Conservation (phyloP, 2,797 vertebrate genomes). For the Notoglanidium macrostoma region DNA sequence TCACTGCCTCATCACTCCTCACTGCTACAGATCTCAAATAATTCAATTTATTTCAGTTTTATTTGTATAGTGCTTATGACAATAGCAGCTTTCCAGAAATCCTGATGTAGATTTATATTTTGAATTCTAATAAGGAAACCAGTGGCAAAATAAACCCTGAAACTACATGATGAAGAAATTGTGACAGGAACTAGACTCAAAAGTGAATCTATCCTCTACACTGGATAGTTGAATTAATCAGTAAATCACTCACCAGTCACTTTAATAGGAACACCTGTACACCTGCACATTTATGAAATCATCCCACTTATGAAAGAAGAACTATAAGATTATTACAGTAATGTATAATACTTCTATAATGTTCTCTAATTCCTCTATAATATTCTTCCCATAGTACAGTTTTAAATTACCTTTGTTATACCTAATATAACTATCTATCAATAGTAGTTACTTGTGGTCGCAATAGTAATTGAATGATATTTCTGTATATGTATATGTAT, state of each 20-base stretch:
- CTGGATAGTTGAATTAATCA: neutral
- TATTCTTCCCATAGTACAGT: too few species aligned
- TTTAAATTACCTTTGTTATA: too few species aligned
- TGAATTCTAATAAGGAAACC: neutral
- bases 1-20: constrained; percentile 56
- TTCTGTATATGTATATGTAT: too few species aligned
- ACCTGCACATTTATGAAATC: neutral
- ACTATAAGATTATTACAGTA: neutral
- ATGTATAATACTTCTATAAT: too few species aligned
- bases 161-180: neutral
- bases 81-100: neutral
- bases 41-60: neutral
- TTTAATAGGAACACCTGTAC: neutral
- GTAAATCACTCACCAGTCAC: neutral
- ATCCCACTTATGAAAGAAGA: neutral
- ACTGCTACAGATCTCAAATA: constrained; percentile 3
- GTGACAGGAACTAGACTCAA: neutral
- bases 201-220: neutral
- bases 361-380: too few species aligned
- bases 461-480: too few species aligned
- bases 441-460: too few species aligned
- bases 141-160: neutral
- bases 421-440: too few species aligned
- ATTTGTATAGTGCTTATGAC: neutral
- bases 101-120: neutral